Conservation (phyloP, 2,113 vertebrate genomes). For the Dascyllus trimaculatus region DNA sequence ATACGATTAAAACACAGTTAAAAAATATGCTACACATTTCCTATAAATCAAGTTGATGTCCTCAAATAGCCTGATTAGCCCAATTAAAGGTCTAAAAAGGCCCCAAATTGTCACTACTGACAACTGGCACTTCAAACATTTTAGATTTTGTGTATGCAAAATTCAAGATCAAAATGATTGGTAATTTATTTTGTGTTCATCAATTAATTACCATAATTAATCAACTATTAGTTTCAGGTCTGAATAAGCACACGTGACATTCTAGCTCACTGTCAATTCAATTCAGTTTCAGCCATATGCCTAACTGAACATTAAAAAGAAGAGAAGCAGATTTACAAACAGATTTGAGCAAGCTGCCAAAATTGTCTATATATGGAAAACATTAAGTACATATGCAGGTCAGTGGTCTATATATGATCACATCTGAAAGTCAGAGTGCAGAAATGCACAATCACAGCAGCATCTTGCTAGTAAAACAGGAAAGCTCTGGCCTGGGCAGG, state of each 20-base stretch:
- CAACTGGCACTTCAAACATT: no score
- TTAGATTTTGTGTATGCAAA: no score
- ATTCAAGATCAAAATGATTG: no score
- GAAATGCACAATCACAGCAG: slow-evolving; percentile 74
- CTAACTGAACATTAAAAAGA: neutral
- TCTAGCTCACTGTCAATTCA: neutral
- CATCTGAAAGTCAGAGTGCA: neutral
- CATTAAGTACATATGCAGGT: neutral
- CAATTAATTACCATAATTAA: neutral
- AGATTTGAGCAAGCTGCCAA: neutral
- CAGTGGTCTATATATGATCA: neutral
- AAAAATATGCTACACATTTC: neutral
- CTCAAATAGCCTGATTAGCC: neutral
- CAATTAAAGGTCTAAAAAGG: neutral
- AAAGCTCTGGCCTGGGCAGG: slow-evolving; percentile 85
- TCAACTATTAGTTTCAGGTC: neutral
- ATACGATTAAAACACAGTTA: neutral
- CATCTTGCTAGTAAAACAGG: slow-evolving; percentile 82
- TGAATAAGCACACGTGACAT: neutral
- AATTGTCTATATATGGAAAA: neutral
- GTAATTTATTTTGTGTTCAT: no score
- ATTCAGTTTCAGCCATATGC: neutral
- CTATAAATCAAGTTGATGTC: neutral
- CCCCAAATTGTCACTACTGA: neutral
- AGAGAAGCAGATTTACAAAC: neutral